A percentile compares a stretch with the other conserved stretches of the same genome.
Conservation (phyloP, 2,113 vertebrate genomes). For the Oxyruncus cristatus region DNA sequence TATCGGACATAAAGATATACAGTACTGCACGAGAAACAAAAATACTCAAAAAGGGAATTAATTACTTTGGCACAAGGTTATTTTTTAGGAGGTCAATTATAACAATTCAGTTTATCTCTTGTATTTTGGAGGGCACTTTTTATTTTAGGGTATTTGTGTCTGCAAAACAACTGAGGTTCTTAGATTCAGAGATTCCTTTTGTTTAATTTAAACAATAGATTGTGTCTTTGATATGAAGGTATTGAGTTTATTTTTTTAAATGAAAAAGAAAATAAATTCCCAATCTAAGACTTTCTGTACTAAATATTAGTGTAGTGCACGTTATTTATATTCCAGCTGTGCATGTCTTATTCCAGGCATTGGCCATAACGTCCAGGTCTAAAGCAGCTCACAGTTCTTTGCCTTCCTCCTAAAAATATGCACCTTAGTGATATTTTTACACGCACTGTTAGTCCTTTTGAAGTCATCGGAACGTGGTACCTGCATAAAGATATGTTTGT, state of each 20-base stretch:
- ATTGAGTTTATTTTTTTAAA: background rate
- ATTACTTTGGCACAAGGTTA: background rate
- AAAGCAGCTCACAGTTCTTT: background rate
- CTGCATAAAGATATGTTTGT: background rate
- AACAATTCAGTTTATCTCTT: background rate
- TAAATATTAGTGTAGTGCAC: background rate
- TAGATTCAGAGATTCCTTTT: background rate
- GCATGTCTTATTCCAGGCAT: background rate
- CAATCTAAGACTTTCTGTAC: background rate
- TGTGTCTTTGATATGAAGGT: background rate
- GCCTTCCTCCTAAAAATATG: background rate
- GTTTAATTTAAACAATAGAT: background rate
- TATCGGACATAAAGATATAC: background rate
- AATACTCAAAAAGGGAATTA: background rate
- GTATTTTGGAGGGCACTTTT: background rate
- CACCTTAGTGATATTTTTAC: background rate
- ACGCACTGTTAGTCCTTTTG: background rate
- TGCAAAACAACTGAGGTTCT: background rate
- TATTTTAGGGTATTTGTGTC: background rate
- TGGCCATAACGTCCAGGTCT: background rate
- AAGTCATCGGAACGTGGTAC: background rate
- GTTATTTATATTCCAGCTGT: background rate
- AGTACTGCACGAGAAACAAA: background rate
- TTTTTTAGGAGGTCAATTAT: background rate
- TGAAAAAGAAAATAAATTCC: background rate